phyloP scores from a whole-genome alignment of 1,140 invertebrate species.

The Mesaphorura yosii region DNA sequence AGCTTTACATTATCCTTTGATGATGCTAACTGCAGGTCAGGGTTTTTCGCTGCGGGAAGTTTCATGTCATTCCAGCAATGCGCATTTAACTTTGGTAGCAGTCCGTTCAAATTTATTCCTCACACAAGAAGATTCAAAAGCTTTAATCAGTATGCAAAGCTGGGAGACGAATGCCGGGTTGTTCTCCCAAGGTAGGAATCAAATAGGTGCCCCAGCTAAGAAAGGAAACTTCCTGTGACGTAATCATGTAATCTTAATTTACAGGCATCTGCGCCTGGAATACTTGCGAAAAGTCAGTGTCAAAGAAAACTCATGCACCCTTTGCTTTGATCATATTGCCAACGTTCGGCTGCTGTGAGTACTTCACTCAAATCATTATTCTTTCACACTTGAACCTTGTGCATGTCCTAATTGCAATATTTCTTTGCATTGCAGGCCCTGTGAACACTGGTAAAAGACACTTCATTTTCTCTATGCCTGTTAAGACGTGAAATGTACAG shows the following conservation, averaged over 20 bases:
- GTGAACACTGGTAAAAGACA: constrained; percentile 57
- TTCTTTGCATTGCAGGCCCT: no score
- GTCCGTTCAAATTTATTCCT: constrained; percentile 68
- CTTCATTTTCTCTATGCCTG: constrained; percentile 10
- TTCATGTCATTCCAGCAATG: constrained; percentile 95
- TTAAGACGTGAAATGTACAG: not conserved
- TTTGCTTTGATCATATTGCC: constrained; percentile 72
- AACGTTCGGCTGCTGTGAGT: constrained; percentile 55
- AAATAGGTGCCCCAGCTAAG: no score
- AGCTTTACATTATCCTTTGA: constrained; percentile 15
- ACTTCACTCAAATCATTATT: no score
- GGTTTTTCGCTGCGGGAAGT: constrained; percentile 85
- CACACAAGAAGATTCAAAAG: constrained; percentile 48
- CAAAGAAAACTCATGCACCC: constrained; percentile 71
- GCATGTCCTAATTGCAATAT: no score
- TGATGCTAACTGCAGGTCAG: constrained; percentile 59
- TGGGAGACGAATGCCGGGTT: constrained; percentile 58
- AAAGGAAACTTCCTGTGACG: not conserved
- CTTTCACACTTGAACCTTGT: no score
- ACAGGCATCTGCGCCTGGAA: constrained; percentile 61
- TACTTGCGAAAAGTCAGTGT: constrained; percentile 60
- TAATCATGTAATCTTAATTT: constrained; percentile 15
- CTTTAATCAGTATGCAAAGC: constrained; percentile 64
- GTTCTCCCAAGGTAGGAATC: constrained; percentile 47
- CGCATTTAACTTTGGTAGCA: constrained; percentile 80